Percentiles rank a stretch among this genome's conserved stretches.
phyloP scores from a whole-genome alignment of 2,888 invertebrate species.

The Cryptosula pallasiana region DNA sequence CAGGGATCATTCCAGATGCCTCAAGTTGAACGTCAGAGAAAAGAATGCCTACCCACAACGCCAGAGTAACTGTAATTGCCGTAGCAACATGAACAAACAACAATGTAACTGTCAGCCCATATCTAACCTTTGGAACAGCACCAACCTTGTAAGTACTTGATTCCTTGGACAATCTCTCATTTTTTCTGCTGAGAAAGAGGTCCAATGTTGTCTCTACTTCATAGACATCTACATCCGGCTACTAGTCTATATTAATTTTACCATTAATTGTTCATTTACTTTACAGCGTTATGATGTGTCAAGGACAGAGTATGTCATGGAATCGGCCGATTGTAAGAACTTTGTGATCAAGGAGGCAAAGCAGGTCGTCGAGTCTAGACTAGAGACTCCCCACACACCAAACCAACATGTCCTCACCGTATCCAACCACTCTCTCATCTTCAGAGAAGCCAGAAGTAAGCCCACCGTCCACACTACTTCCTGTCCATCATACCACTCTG shows the following conservation, averaged over 20 bases:
- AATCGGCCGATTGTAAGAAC: background rate
- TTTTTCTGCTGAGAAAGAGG: too few relatives aligned
- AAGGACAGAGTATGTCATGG: background rate
- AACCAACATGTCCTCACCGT: background rate
- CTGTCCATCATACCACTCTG: background rate
- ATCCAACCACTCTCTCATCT: constrained; percentile 4
- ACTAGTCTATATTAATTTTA: too few relatives aligned
- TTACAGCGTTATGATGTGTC: background rate
- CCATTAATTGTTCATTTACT: too few relatives aligned
- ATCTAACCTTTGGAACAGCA: background rate
- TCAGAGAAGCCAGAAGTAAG: background rate
- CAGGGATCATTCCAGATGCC: background rate
- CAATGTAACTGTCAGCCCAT: background rate
- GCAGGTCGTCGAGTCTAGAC: background rate
- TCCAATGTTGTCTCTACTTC: too few relatives aligned
- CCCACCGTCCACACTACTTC: too few relatives aligned
- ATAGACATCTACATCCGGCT: too few relatives aligned
- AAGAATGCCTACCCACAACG: constrained; percentile 8
- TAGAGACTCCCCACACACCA: constrained; percentile 2
- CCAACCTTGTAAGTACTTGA: background rate
- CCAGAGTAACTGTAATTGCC: constrained; percentile 18
- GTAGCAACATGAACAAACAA: background rate
- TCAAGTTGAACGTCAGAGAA: background rate
- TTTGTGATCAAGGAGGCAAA: constrained; percentile 1
- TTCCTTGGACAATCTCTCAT: too few relatives aligned